A percentile compares a stretch with the other conserved stretches of the same genome.
These are phyloP conservation scores for Aix galericulata DNA, from an alignment of 2,113 vertebrate species.

Conservation along the genomic window DNA sequence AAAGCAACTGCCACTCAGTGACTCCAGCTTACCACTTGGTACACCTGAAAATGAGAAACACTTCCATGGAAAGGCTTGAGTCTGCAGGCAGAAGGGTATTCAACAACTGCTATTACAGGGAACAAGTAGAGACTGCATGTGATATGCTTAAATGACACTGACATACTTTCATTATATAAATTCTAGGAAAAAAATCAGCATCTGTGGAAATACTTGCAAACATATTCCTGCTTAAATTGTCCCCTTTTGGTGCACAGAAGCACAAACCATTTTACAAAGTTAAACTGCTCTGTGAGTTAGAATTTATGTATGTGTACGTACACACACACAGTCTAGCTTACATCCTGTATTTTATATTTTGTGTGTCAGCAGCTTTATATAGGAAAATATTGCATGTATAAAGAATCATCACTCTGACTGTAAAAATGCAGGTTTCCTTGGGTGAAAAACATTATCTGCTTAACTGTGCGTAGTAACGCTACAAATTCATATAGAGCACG, in stretches of 20 bases:
- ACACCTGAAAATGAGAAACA: not conserved
- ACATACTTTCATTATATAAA: not conserved
- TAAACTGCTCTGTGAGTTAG: not conserved
- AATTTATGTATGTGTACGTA: not conserved
- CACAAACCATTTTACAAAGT: not conserved
- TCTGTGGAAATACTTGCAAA: not conserved
- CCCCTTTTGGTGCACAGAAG: not conserved
- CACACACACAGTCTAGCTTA: not conserved
- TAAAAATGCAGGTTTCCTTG: not conserved
- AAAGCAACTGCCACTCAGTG: not conserved
- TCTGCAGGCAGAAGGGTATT: not conserved
- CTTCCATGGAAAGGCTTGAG: not conserved
- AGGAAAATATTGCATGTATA: not conserved
- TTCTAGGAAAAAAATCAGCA: not conserved
- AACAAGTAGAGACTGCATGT: not conserved
- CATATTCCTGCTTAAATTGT: not conserved
- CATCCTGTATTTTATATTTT: not conserved
- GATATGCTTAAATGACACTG: not conserved
- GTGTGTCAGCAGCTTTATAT: not conserved
- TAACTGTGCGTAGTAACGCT: conserved; percentile 3
- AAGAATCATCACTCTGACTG: conserved; percentile 1
- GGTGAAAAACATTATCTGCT: conserved; percentile 17
- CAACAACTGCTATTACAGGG: accelerated
- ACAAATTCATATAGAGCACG: not conserved
- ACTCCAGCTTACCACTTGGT: not conserved